Evolutionary conservation across 2,797 vertebrate genomes (phyloP), one percentile per base, ranked within the genome.

Genomic region (Hemitrygon akajei): DNA sequence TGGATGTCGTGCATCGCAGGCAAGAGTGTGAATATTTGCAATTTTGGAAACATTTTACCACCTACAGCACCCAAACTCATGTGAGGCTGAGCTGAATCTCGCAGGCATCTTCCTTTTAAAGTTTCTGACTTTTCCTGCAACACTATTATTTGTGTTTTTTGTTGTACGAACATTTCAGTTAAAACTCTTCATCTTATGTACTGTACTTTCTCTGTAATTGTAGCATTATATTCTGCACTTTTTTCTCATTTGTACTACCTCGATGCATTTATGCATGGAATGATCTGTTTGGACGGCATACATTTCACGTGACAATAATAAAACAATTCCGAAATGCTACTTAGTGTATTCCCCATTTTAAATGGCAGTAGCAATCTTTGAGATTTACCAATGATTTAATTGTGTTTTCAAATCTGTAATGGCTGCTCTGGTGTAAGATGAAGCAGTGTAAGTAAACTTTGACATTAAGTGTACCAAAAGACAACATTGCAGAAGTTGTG

Each of bases 381-480:
- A 10, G 60, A n/a, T 22, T 37, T 69, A 25, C 69, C 63, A 37
- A 69, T 69, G 86, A 20, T 3, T 89, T 3, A 37, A 10, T 3
- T 89, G 63, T 30, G 10, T 89, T 30, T 69, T 37, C 63, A 20
- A 37, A 22, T 66, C 22, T 4, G 77, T 16, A 14, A 37, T 18
- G 9, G 14, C 34, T 37, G 30, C 9, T 30, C 84, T n/a, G 86
- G 18, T 37, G 6, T 30, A 0, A n/a, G 0, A 63, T 20, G 37
- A 37, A 34, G 6, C 89, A 73, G 69, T 27, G 16, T 20, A 30
- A 93, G 91, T 58, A 58, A n/a, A 47, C 47, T 93, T 87, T 93
- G 71, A 93, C 71, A 76, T 93, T 93, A 93, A 27, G 47, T 56
- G 37, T 93, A 27, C 37, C 91, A 16, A 73, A 93, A 93, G 71